Percentiles rank a stretch among this genome's conserved stretches.
These are phyloP conservation scores for Ischnura elegans DNA, from an alignment of 2,888 invertebrate genomes.

Conservation along the genomic window DNA sequence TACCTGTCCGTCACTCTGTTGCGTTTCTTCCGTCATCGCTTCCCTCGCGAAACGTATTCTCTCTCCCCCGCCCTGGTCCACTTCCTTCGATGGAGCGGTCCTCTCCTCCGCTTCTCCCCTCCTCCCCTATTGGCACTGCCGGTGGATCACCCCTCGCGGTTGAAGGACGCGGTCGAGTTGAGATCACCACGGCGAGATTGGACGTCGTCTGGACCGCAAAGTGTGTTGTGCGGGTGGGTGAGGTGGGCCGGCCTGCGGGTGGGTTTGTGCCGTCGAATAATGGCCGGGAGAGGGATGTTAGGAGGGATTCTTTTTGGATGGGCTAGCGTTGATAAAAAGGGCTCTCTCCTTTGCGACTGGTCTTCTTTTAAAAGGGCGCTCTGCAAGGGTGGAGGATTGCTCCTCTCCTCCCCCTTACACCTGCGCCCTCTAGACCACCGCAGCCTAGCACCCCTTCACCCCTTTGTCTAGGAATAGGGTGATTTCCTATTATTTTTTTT, in stretches of 20 bases:
- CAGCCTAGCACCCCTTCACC: too few relatives aligned
- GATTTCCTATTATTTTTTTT: too few relatives aligned
- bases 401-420: background rate
- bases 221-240: background rate
- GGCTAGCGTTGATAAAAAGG: too few relatives aligned
- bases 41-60: too few relatives aligned
- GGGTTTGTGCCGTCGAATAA: background rate
- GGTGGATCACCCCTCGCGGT: background rate
- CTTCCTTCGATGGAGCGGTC: background rate
- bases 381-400: background rate
- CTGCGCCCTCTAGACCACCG: too few relatives aligned
- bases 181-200: slow-evolving; percentile 37
- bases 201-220: background rate
- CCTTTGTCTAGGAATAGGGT: too few relatives aligned
- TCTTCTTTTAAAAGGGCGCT: background rate
- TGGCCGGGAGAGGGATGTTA: background rate
- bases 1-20: too few relatives aligned
- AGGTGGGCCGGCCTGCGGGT: background rate
- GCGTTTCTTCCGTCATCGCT: too few relatives aligned
- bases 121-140: background rate
- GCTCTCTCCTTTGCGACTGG: background rate
- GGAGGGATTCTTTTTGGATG: too few relatives aligned
- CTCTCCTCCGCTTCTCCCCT: background rate
- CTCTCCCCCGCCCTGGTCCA: background rate
- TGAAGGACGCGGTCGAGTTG: background rate